Percentiles rank a stretch among this genome's conserved stretches.
Evolutionary conservation across 2,888 invertebrate genomes (phyloP).

Genomic region (Lordiphosa andalusiaca): DNA sequence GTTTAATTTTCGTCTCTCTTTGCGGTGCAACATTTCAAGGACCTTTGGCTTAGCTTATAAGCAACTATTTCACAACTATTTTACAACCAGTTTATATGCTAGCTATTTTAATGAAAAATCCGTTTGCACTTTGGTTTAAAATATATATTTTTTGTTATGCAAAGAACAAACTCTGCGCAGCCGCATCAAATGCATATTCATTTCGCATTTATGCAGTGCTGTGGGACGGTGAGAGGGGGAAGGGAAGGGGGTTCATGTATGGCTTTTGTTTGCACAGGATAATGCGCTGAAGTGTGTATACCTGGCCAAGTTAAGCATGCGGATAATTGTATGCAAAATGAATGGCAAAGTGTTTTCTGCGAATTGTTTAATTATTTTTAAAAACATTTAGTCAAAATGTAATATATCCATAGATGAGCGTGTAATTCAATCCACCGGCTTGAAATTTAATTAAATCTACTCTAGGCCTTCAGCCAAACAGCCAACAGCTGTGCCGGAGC

Average conservation of each 20-base stretch:
- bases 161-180: slow-evolving; percentile 5
- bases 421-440: slow-evolving; percentile 4
- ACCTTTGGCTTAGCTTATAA: too few species aligned
- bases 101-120: too few species aligned
- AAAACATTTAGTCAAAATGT: neutral
- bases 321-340: slow-evolving; percentile 5
- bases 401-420: neutral
- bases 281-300: slow-evolving; percentile 1
- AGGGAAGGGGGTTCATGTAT: neutral
- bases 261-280: slow-evolving; percentile 6
- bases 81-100: too few species aligned
- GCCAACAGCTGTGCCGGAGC: slow-evolving; percentile 57
- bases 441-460: slow-evolving; percentile 28
- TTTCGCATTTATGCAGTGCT: slow-evolving; percentile 2
- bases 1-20: too few species aligned
- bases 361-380: slow-evolving; percentile 7
- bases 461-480: slow-evolving; percentile 55
- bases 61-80: too few species aligned
- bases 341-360: neutral
- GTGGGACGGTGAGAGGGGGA: too few species aligned
- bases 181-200: slow-evolving; percentile 13
- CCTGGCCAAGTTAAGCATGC: slow-evolving; percentile 7
- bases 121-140: too few species aligned
- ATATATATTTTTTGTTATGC: too few species aligned
- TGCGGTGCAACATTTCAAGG: too few species aligned